Evolutionary conservation across 2,797 vertebrate genomes (phyloP).

Genomic region (Dendrocincla tyrannina): DNA sequence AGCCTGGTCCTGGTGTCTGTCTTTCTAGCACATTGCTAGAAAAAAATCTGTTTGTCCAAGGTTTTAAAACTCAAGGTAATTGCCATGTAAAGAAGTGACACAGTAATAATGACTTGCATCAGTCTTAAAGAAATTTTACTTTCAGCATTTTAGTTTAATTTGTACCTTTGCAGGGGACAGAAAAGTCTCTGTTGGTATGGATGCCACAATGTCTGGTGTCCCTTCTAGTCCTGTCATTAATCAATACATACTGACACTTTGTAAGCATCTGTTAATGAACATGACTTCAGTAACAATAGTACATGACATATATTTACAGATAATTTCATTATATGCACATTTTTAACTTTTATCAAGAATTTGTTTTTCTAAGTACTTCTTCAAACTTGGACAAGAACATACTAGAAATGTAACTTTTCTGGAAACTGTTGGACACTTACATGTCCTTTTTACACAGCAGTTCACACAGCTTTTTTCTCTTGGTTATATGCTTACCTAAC

Average conservation of each 20-base stretch:
- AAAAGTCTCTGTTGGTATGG: background rate
- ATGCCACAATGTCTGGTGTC: background rate
- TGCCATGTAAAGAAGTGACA: background rate
- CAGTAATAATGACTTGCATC: background rate
- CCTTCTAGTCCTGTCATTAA: background rate
- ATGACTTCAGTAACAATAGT: background rate
- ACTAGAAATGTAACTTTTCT: background rate
- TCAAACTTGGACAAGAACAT: background rate
- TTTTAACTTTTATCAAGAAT: background rate
- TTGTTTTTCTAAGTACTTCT: background rate
- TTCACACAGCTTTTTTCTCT: background rate
- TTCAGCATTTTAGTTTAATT: background rate
- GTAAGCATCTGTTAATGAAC: background rate
- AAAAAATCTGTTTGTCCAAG: background rate
- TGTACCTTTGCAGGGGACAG: background rate
- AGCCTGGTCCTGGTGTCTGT: background rate
- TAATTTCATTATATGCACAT: background rate
- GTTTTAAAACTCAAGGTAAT: background rate
- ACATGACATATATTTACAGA: background rate
- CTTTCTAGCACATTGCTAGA: background rate
- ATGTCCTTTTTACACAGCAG: background rate
- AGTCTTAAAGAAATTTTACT: background rate
- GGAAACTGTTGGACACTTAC: background rate
- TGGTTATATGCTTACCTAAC: background rate
- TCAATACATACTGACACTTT: background rate